Conservation (phyloP, 2,888 invertebrate genomes). For the Hirudinaria manillensis region DNA sequence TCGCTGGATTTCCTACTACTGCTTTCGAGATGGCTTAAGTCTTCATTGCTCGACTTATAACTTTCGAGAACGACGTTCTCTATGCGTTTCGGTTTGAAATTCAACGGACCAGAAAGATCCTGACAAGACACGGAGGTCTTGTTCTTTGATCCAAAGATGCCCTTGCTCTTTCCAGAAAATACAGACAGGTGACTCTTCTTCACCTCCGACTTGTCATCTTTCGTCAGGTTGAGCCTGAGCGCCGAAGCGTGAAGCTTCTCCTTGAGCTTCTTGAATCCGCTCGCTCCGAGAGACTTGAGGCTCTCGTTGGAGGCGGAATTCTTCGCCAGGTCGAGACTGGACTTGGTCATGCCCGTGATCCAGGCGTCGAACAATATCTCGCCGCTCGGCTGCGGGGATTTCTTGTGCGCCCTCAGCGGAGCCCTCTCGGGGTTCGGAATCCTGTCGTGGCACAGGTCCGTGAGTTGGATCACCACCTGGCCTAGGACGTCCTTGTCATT, state of each 20-base stretch:
- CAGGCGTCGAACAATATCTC: constrained; percentile 49
- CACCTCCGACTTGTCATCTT: not conserved
- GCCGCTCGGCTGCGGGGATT: constrained; percentile 48
- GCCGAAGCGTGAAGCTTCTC: constrained; percentile 29
- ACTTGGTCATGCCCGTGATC: constrained; percentile 41
- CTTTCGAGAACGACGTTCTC: not conserved
- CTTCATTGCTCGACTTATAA: not conserved
- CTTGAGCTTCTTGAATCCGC: constrained; percentile 35
- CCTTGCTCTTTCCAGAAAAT: not conserved
- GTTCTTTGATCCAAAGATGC: constrained; percentile 11
- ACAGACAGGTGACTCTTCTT: not conserved
- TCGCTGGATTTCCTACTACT: not conserved
- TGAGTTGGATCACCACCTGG: constrained; percentile 45
- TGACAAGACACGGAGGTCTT: constrained; percentile 21
- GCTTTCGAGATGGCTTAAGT: not conserved
- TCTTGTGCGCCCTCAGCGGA: constrained; percentile 49
- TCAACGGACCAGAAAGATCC: constrained; percentile 12
- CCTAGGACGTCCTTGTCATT: constrained; percentile 46
- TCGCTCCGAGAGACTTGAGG: constrained; percentile 16
- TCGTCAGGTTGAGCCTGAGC: constrained; percentile 1
- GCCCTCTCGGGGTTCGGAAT: constrained; percentile 18
- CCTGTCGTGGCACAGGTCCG: constrained; percentile 28
- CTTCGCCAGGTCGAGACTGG: constrained; percentile 1
- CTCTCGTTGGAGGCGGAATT: constrained; percentile 24
- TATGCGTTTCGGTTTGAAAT: not conserved